A percentile compares a stretch with the other conserved stretches of the same genome.
These are phyloP conservation scores for Zaprionus ghesquierei DNA, from an alignment of 1,140 invertebrate genomes.

Conservation along the genomic window DNA sequence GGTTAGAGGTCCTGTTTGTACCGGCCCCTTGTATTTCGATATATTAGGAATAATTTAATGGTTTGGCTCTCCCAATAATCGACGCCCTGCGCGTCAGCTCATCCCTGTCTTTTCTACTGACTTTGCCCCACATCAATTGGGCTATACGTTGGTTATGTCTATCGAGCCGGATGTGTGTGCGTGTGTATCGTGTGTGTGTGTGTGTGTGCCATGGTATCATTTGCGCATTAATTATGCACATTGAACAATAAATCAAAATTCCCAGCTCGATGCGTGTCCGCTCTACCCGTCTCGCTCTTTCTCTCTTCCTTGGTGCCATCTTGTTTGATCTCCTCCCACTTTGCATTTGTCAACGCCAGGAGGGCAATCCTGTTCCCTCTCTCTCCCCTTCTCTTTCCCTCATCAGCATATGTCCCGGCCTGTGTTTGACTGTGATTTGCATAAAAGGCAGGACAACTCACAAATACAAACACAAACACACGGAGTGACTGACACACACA, in stretches of 20 bases:
- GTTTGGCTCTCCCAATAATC: too few species aligned
- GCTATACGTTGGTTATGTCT: background rate
- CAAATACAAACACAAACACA: background rate
- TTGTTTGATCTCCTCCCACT: conserved; percentile 23
- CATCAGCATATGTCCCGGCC: conserved; percentile 15
- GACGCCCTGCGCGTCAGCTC: too few species aligned
- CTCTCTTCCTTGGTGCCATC: background rate
- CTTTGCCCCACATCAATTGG: background rate
- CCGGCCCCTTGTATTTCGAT: too few species aligned
- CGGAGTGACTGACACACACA: background rate
- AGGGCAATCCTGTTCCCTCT: background rate
- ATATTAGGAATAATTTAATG: too few species aligned
- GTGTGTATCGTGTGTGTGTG: background rate
- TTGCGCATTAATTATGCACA: conserved; percentile 78
- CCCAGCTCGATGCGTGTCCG: conserved; percentile 17
- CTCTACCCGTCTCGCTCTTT: background rate
- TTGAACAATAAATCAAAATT: conserved; percentile 76
- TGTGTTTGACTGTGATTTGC: conserved; percentile 64
- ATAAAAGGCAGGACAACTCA: conserved; percentile 54
- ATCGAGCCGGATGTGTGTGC: conserved; percentile 11
- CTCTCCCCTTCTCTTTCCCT: conserved; percentile 2
- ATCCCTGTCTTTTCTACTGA: background rate
- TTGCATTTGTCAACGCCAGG: conserved; percentile 73
- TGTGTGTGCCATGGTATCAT: conserved; percentile 54
- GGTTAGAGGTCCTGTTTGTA: too few species aligned